These are phyloP conservation scores for Scopus umbretta DNA, from an alignment of 2,113 vertebrate genomes.

Conservation along the genomic window DNA sequence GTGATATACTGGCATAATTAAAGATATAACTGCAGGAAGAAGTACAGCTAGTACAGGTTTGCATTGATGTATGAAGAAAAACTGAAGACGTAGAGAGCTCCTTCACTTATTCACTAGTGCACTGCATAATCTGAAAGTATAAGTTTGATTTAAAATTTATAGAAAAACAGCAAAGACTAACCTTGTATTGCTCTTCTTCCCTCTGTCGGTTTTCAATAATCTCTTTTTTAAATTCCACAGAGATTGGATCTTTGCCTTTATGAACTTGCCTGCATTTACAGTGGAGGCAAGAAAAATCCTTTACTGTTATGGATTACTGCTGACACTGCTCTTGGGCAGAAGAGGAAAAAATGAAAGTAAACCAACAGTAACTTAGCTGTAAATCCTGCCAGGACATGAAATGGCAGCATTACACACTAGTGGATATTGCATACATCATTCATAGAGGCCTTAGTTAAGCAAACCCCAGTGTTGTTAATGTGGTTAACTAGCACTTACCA, in stretches of 20 bases:
- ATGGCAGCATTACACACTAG: background rate
- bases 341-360: background rate
- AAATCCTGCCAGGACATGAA: background rate
- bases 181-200: slow-evolving; percentile 73
- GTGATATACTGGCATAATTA: background rate
- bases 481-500: slow-evolving; percentile 70
- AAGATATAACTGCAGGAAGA: background rate
- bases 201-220: slow-evolving; percentile 72
- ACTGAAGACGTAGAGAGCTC: background rate
- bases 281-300: background rate
- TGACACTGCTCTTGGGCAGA: background rate
- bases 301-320: background rate
- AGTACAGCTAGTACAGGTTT: background rate
- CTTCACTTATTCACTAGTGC: background rate
- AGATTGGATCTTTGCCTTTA: slow-evolving; percentile 77
- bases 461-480: background rate
- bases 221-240: slow-evolving; percentile 64
- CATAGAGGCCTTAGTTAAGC: background rate
- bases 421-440: background rate
- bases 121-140: background rate
- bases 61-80: background rate
- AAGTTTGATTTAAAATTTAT: background rate
- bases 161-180: slow-evolving; percentile 39
- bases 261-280: slow-evolving; percentile 77
- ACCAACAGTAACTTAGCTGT: background rate